Evolutionary conservation across 2,113 vertebrate genomes (phyloP), one percentile per base, ranked within the genome.

Genomic region (Chaetorhynchus papuensis): DNA sequence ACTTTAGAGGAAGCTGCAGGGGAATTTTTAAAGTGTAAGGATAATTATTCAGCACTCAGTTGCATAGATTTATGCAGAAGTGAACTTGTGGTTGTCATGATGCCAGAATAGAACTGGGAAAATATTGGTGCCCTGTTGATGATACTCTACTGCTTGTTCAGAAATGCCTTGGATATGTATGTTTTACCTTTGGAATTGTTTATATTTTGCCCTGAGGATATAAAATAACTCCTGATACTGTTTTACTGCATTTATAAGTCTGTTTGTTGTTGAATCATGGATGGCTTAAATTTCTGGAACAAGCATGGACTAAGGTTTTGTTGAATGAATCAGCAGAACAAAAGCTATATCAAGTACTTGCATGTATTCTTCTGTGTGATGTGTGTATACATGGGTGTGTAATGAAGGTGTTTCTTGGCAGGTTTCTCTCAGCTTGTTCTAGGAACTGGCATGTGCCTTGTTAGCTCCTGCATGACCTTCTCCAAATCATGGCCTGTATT

Each of bases 341-440:
- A 57, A 83, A 47, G 56, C 37, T 65, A 0, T 30, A 33, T 45
- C 42, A 37, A 60, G 66, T 49, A 30, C 16, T 68, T 27, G 63
- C 66, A 45, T 2, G 50, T 23, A 18, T 30, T 71, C 16, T 47
- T 80, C 35, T 24, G 22, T 1, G 14, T 33, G 83, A 27, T 1
- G 1, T 1, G 4, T 44, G 39, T 57, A 31, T 18, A 28, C 0
- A 0, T 0, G 17, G 17, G 11, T 33, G 14, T 10, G 12, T 6
- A 57, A 59, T 0, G 4, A 81, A 77, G 21, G 42, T 74, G 71
- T 47, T 63, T 35, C 33, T 47, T 59, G 64, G 68, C 68, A 70
- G 54, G 35, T 45, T 88, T 63, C 14, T 61, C 65, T 64, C 1
- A 3, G 26, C 59, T 63, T 44, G 17, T 41, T 80, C 50, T 11